A percentile compares a stretch with the other conserved stretches of the same genome.
phyloP scores from a whole-genome alignment of 2,888 invertebrate species.

The Thymelicus lineola region DNA sequence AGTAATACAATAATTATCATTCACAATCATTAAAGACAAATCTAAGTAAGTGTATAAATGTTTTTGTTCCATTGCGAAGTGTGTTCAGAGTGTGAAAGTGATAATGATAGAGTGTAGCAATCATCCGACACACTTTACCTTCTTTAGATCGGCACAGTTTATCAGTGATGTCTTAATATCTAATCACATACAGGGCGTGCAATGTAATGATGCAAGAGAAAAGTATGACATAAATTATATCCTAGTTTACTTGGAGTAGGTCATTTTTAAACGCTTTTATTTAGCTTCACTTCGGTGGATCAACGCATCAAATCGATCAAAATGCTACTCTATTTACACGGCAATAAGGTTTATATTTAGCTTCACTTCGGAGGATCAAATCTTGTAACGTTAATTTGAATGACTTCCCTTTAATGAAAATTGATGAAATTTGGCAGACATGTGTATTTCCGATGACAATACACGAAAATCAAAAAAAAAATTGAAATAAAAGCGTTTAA shows the following conservation, averaged over 20 bases:
- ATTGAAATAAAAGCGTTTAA: too few relatives aligned
- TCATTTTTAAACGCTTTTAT: neutral
- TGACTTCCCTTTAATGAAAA: too few relatives aligned
- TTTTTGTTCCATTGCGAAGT: neutral
- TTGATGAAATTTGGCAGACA: too few relatives aligned
- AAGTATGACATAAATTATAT: neutral
- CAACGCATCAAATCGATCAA: too few relatives aligned
- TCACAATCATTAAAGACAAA: neutral
- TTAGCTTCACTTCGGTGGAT: too few relatives aligned
- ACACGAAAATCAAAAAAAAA: too few relatives aligned
- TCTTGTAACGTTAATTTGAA: too few relatives aligned
- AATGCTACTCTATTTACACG: too few relatives aligned
- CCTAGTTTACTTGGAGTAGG: neutral
- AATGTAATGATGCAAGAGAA: neutral
- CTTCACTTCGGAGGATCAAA: too few relatives aligned
- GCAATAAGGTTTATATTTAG: too few relatives aligned
- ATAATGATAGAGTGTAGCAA: neutral
- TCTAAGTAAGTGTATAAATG: constrained; percentile 6
- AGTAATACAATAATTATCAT: neutral
- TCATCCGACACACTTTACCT: neutral
- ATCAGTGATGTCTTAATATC: neutral
- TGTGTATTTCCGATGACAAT: too few relatives aligned
- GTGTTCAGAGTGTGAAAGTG: constrained; percentile 8
- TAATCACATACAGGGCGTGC: neutral
- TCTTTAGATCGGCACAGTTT: constrained; percentile 3